Evolutionary conservation across 2,888 invertebrate genomes (phyloP).

Genomic region (Cyclophora punctaria): DNA sequence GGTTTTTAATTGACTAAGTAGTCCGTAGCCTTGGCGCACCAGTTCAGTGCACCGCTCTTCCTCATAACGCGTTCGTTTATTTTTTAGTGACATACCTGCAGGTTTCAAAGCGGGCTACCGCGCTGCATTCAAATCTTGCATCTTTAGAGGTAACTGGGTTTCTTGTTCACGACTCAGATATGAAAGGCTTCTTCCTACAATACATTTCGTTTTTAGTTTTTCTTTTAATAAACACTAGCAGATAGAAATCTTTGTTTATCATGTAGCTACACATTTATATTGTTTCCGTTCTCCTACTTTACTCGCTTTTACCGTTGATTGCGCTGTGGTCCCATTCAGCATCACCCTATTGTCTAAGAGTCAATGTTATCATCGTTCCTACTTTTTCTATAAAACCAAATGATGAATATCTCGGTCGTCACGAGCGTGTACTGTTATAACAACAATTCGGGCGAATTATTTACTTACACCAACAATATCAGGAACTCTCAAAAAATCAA

Average conservation of each 20-base stretch:
- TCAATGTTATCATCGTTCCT: conserved; percentile 36
- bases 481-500: conserved; percentile 34
- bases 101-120: conserved; percentile 24
- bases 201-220: not conserved
- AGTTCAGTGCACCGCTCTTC: conserved; percentile 30
- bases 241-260: conserved; percentile 1
- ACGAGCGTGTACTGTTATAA: conserved; percentile 53
- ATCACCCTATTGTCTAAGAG: conserved; percentile 39
- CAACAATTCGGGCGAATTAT: conserved; percentile 42
- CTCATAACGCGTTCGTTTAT: conserved; percentile 32
- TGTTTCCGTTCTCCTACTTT: conserved; percentile 30
- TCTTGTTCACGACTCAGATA: conserved; percentile 27
- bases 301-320: conserved; percentile 46
- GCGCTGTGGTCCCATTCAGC: conserved; percentile 38
- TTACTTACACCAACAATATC: conserved; percentile 35
- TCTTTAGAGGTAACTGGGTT: conserved; percentile 56
- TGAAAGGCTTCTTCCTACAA: conserved; percentile 38
- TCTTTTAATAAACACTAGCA: not conserved
- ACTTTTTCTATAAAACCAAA: conserved; percentile 46
- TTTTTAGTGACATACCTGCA: conserved; percentile 21
- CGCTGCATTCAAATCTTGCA: conserved; percentile 37
- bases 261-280: conserved; percentile 4
- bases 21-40: conserved; percentile 18
- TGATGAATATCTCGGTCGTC: conserved; percentile 48
- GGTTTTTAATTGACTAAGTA: conserved; percentile 5